Percentiles rank a stretch among this genome's conserved stretches.
These are phyloP conservation scores for Ceratosolen solmsi DNA, from an alignment of 1,140 invertebrate species.

Conservation along the genomic window DNA sequence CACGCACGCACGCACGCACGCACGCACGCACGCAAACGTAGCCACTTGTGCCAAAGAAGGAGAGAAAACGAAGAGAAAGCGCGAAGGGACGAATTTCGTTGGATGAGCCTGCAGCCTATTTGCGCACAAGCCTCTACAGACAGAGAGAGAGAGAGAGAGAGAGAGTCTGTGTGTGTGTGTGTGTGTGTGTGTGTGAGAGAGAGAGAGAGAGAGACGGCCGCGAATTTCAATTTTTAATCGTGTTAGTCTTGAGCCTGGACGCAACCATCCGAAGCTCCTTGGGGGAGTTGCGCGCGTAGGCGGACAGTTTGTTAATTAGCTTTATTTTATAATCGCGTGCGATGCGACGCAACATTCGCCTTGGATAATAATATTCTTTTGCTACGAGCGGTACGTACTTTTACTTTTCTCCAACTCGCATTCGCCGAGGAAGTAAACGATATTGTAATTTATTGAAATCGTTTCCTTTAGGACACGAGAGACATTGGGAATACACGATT, in stretches of 20 bases:
- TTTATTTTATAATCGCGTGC: conserved; percentile 31
- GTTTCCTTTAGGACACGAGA: too few relatives aligned
- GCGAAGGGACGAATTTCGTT: too few relatives aligned
- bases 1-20: not conserved
- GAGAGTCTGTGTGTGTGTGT: too few relatives aligned
- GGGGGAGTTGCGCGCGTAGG: not conserved
- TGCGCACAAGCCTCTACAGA: not conserved
- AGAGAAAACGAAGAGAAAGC: too few relatives aligned
- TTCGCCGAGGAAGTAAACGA: too few relatives aligned
- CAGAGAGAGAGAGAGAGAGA: not conserved
- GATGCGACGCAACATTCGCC: conserved; percentile 3
- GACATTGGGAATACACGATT: not conserved
- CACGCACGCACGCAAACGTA: too few relatives aligned
- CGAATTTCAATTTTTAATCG: conserved; percentile 38
- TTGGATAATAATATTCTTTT: not conserved
- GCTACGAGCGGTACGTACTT: too few relatives aligned
- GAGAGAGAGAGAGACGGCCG: too few relatives aligned
- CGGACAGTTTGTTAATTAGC: conserved; percentile 6
- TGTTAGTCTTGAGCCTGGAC: not conserved
- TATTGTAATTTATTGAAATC: too few relatives aligned
- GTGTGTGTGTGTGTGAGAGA: not conserved
- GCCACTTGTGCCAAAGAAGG: too few relatives aligned
- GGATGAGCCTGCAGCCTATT: too few relatives aligned
- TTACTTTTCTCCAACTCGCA: not conserved
- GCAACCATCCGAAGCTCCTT: not conserved